These are phyloP conservation scores for Contarinia nasturtii DNA, from an alignment of 1,140 invertebrate species.

Conservation along the genomic window DNA sequence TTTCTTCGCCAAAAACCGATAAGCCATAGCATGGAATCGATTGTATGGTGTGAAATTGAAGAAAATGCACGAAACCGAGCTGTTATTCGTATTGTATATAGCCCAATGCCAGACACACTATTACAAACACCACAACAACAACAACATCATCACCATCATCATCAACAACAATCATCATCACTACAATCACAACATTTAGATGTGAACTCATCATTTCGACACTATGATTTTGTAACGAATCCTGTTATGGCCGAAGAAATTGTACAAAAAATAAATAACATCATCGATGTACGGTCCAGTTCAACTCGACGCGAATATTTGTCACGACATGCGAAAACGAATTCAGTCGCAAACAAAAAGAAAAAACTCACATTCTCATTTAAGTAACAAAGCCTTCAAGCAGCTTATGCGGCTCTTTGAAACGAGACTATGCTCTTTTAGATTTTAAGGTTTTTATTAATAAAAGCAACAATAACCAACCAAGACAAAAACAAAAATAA, in stretches of 20 bases:
- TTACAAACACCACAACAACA: neutral
- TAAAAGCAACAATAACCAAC: too few species aligned
- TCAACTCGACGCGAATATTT: slow-evolving; percentile 50
- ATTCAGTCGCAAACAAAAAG: too few species aligned
- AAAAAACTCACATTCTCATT: too few species aligned
- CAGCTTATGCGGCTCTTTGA: too few species aligned
- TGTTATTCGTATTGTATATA: slow-evolving; percentile 15
- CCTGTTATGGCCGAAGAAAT: slow-evolving; percentile 55
- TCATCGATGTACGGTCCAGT: slow-evolving; percentile 62
- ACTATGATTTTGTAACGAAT: slow-evolving; percentile 74
- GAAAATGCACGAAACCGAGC: slow-evolving; percentile 37
- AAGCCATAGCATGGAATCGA: slow-evolving; percentile 56
- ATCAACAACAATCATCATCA: slow-evolving; percentile 12
- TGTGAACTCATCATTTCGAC: slow-evolving; percentile 44
- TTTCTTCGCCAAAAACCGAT: slow-evolving; percentile 32
- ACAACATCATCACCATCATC: neutral
- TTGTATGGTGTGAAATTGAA: slow-evolving; percentile 76
- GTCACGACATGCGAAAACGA: neutral
- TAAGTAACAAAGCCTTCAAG: too few species aligned
- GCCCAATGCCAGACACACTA: slow-evolving; percentile 3
- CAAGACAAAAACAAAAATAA: too few species aligned
- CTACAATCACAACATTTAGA: slow-evolving; percentile 21
- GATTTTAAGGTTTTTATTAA: too few species aligned
- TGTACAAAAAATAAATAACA: slow-evolving; percentile 70
- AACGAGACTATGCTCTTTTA: too few species aligned